These are phyloP conservation scores for Ctenopoma kingsleyae DNA, from an alignment of 2,797 vertebrate species.

Conservation along the genomic window DNA sequence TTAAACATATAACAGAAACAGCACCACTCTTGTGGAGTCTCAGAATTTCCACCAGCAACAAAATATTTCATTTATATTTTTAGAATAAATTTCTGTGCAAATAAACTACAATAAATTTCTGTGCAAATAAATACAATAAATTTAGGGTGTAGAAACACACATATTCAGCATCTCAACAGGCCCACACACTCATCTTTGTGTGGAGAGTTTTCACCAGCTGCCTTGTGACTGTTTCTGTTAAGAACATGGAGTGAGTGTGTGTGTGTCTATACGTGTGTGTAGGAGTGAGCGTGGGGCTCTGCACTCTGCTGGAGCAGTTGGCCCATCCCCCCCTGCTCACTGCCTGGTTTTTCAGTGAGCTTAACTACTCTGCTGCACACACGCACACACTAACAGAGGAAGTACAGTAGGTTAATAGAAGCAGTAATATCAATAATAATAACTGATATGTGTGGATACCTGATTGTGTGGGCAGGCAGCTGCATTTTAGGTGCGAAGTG, in stretches of 20 bases:
- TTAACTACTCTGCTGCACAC: conserved; percentile 36
- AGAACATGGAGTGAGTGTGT: conserved; percentile 20
- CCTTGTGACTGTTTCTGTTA: conserved; percentile 41
- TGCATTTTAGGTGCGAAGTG: too few relatives aligned
- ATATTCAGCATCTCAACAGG: conserved; percentile 9
- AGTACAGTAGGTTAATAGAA: conserved; percentile 27
- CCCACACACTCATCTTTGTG: conserved; percentile 32
- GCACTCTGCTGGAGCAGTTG: conserved; percentile 56
- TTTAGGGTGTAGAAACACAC: not conserved
- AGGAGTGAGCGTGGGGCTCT: conserved; percentile 53
- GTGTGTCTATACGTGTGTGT: conserved; percentile 31
- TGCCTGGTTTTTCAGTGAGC: conserved; percentile 53
- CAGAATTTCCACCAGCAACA: conserved; percentile 5
- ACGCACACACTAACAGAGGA: conserved; percentile 34
- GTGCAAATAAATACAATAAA: conserved; percentile 13
- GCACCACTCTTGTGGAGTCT: not conserved
- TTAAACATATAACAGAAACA: conserved; percentile 4
- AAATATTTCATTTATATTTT: conserved; percentile 5
- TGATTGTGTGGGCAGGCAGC: too few relatives aligned
- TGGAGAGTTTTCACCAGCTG: conserved; percentile 34
- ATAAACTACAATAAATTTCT: conserved; percentile 7
- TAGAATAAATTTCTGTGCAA: not conserved
- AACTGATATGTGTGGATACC: too few relatives aligned
- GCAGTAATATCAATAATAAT: too few relatives aligned
- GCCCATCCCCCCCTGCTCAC: conserved; percentile 78